These are phyloP conservation scores for Cyrtodaria siliqua DNA, from an alignment of 2,888 invertebrate species.

Conservation along the genomic window DNA sequence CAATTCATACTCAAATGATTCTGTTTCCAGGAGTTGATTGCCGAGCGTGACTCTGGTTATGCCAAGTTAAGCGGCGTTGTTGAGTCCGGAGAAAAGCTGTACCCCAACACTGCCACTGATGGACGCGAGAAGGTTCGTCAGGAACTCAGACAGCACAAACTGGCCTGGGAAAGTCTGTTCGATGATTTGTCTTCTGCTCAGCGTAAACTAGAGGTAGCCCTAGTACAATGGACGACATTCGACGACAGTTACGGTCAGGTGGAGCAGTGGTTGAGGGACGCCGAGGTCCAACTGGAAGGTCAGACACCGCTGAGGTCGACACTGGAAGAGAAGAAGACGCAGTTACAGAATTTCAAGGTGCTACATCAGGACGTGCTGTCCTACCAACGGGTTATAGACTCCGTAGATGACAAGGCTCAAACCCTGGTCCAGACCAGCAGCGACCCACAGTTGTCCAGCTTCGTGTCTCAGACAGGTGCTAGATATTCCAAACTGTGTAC, in stretches of 20 bases:
- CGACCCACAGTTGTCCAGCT: slow-evolving; percentile 85
- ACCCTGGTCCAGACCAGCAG: slow-evolving; percentile 90
- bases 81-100: slow-evolving; percentile 94
- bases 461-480: slow-evolving; percentile 76
- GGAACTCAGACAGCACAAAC: slow-evolving; percentile 92
- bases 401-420: slow-evolving; percentile 95
- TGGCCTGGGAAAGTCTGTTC: slow-evolving; percentile 95
- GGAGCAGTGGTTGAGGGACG: slow-evolving; percentile 91
- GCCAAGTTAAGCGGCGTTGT: slow-evolving; percentile 92
- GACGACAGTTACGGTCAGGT: slow-evolving; percentile 94
- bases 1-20: too few species aligned
- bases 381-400: slow-evolving; percentile 96
- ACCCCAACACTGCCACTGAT: slow-evolving; percentile 96
- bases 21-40: slow-evolving; percentile 84
- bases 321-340: slow-evolving; percentile 95
- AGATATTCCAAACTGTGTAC: slow-evolving; percentile 79
- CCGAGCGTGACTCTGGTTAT: slow-evolving; percentile 94
- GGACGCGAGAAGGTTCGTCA: slow-evolving; percentile 96
- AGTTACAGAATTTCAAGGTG: slow-evolving; percentile 88
- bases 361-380: slow-evolving; percentile 95
- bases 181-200: slow-evolving; percentile 94
- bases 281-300: slow-evolving; percentile 91
- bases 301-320: slow-evolving; percentile 94
- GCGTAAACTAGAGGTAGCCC: slow-evolving; percentile 93
- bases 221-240: slow-evolving; percentile 97